phyloP scores from a whole-genome alignment of 2,888 invertebrate species.

The Alcis repandata region DNA sequence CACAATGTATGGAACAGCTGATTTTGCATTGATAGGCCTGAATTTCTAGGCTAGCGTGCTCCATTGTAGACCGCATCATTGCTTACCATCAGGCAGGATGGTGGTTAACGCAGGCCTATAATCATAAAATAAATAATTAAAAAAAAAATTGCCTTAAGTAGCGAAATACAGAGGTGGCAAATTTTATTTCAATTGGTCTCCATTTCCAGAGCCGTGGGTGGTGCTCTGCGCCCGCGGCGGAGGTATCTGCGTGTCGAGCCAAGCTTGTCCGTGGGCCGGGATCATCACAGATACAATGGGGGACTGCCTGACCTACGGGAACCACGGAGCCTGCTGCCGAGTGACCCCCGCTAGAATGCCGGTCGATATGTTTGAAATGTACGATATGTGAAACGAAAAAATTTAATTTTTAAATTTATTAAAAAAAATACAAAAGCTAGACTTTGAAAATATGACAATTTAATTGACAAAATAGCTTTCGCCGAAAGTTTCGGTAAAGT shows the following conservation, averaged over 20 bases:
- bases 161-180: background rate
- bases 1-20: too few species aligned
- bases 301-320: slow-evolving; percentile 48
- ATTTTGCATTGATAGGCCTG: too few species aligned
- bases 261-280: slow-evolving; percentile 53
- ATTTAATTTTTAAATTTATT: background rate
- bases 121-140: too few species aligned
- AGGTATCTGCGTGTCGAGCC: slow-evolving; percentile 58
- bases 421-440: too few species aligned
- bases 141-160: too few species aligned
- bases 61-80: too few species aligned
- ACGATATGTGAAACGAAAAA: slow-evolving; percentile 31
- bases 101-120: too few species aligned
- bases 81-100: too few species aligned
- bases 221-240: slow-evolving; percentile 43
- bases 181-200: background rate
- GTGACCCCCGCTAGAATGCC: slow-evolving; percentile 51
- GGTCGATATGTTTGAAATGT: slow-evolving; percentile 49
- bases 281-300: slow-evolving; percentile 46
- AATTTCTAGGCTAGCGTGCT: too few species aligned
- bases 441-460: too few species aligned
- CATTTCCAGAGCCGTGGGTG: slow-evolving; percentile 41
- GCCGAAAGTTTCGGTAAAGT: too few species aligned
- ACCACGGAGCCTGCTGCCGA: slow-evolving; percentile 57
- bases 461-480: too few species aligned